phyloP scores from a whole-genome alignment of 2,888 invertebrate genomes.

The Mycalesis mineus region DNA sequence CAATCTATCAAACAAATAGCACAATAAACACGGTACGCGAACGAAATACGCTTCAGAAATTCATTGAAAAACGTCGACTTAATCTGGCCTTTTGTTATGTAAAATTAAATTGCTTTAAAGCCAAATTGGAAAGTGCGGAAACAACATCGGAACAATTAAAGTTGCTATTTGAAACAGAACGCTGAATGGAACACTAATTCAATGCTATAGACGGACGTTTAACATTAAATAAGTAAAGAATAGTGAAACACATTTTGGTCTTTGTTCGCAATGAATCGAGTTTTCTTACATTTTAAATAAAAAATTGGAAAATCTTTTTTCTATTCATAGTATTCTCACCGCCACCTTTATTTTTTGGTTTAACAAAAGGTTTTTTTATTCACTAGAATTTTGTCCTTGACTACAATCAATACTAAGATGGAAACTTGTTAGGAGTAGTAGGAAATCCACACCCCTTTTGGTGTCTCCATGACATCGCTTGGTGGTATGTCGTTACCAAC shows the following conservation, averaged over 20 bases:
- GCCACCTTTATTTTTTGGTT: no score
- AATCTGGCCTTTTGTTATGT: constrained; percentile 59
- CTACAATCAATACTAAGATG: no score
- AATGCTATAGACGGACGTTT: constrained; percentile 9
- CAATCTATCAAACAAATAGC: constrained; percentile 18
- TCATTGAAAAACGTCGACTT: constrained; percentile 45
- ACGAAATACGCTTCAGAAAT: constrained; percentile 27
- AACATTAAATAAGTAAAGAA: constrained; percentile 15
- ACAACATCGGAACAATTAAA: constrained; percentile 35
- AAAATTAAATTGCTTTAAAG: constrained; percentile 63
- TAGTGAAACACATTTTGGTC: constrained; percentile 1
- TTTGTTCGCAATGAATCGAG: background rate
- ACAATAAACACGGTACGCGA: constrained; percentile 16
- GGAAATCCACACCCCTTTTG: no score
- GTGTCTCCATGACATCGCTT: no score
- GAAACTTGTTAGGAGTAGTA: no score
- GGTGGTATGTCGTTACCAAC: no score
- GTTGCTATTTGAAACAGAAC: constrained; percentile 21
- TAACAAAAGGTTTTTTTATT: no score
- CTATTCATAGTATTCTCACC: no score
- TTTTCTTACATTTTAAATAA: no score
- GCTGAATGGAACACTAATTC: constrained; percentile 26
- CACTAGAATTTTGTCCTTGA: no score
- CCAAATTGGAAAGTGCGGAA: constrained; percentile 54
- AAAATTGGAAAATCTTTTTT: no score